Percentiles rank a stretch among this genome's conserved stretches.
These are phyloP conservation scores for Noctua comes DNA, from an alignment of 2,888 invertebrate genomes.

Conservation along the genomic window DNA sequence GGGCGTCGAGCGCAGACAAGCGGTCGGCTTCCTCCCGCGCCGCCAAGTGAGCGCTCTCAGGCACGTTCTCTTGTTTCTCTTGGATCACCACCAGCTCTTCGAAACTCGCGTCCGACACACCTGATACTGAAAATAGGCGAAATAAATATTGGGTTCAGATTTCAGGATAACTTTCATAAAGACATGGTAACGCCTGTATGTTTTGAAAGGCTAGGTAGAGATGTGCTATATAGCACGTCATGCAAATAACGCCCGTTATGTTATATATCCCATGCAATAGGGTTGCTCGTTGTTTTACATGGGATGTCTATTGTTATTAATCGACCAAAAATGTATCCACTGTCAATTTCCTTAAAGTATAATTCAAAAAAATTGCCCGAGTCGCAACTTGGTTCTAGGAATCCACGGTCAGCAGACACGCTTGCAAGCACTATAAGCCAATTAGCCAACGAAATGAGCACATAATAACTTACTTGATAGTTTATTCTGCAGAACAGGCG, in stretches of 20 bases:
- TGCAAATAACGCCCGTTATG: no score
- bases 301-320: not conserved
- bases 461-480: constrained; percentile 77
- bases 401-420: not conserved
- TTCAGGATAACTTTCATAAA: no score
- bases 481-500: constrained; percentile 81
- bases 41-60: constrained; percentile 81
- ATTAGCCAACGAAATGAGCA: not conserved
- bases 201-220: not conserved
- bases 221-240: not conserved
- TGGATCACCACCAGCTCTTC: constrained; percentile 87
- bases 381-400: not conserved
- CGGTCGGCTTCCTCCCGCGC: constrained; percentile 86
- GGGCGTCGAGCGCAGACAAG: constrained; percentile 83
- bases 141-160: not conserved
- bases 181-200: not conserved
- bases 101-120: constrained; percentile 86
- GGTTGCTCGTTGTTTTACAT: not conserved
- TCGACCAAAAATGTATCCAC: not conserved
- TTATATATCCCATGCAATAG: not conserved
- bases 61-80: constrained; percentile 82
- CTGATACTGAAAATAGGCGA: constrained; percentile 77
- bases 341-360: not conserved
- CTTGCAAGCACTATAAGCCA: not conserved
- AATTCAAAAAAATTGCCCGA: not conserved